Conservation (phyloP, 2,888 invertebrate genomes). For the Drosophila leonis region DNA sequence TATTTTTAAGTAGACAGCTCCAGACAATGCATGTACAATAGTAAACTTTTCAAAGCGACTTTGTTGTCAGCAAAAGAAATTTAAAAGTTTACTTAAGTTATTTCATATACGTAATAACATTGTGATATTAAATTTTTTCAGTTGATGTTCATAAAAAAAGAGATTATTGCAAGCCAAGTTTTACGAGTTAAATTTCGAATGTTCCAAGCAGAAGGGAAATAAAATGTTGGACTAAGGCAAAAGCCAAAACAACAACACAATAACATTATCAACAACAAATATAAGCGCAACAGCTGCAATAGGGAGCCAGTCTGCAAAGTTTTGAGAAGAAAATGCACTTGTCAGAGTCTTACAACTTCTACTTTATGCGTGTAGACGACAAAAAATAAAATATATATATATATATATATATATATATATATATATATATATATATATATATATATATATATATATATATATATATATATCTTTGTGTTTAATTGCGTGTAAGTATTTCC, state of each 20-base stretch:
- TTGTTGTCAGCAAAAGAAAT: not conserved
- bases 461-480: not conserved
- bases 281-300: conserved; percentile 36
- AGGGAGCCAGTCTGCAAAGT: conserved; percentile 55
- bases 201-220: conserved; percentile 9
- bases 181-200: conserved; percentile 34
- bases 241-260: conserved; percentile 6
- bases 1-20: not conserved
- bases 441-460: not conserved
- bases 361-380: not conserved
- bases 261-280: conserved; percentile 5
- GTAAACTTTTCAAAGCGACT: not conserved
- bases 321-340: conserved; percentile 55
- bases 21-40: not conserved
- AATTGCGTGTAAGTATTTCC: not conserved
- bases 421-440: not conserved
- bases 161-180: conserved; percentile 18
- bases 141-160: conserved; percentile 12
- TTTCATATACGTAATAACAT: not conserved
- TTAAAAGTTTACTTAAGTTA: not conserved
- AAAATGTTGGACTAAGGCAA: not conserved
- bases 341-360: conserved; percentile 28
- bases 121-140: not conserved
- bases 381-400: too few relatives aligned
- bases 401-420: not conserved